These are phyloP conservation scores for Leptinotarsa peninsularis DNA, from an alignment of 2,888 invertebrate genomes.

Conservation along the genomic window DNA sequence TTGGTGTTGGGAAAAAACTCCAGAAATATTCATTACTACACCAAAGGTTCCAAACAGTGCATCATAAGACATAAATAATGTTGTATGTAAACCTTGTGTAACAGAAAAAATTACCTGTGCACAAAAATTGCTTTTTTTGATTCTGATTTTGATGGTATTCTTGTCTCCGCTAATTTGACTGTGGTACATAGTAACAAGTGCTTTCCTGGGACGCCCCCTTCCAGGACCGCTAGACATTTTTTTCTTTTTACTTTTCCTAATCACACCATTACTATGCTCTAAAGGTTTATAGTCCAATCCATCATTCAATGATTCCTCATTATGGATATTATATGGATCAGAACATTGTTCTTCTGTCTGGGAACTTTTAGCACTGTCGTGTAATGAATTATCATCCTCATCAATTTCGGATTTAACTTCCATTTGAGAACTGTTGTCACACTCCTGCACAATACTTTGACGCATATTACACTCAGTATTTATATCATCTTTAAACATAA, in stretches of 20 bases:
- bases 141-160: constrained; percentile 77
- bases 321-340: constrained; percentile 44
- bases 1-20: too few relatives aligned
- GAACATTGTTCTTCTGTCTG: constrained; percentile 34
- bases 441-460: constrained; percentile 36
- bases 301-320: constrained; percentile 42
- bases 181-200: constrained; percentile 70
- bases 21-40: too few relatives aligned
- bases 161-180: constrained; percentile 75
- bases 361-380: constrained; percentile 27
- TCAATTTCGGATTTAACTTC: constrained; percentile 37
- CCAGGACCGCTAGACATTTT: constrained; percentile 56
- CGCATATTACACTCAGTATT: constrained; percentile 39
- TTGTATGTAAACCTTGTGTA: neutral
- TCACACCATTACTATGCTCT: constrained; percentile 57
- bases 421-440: constrained; percentile 39
- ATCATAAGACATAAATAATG: neutral
- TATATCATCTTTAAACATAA: constrained; percentile 36
- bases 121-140: constrained; percentile 72
- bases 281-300: constrained; percentile 35
- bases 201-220: constrained; percentile 66
- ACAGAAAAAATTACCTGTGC: constrained; percentile 53
- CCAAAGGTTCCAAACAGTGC: too few relatives aligned
- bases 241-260: constrained; percentile 55
- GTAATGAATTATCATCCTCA: constrained; percentile 33